phyloP scores from a whole-genome alignment of 2,113 vertebrate genomes.

The Odocoileus hemionus region DNA sequence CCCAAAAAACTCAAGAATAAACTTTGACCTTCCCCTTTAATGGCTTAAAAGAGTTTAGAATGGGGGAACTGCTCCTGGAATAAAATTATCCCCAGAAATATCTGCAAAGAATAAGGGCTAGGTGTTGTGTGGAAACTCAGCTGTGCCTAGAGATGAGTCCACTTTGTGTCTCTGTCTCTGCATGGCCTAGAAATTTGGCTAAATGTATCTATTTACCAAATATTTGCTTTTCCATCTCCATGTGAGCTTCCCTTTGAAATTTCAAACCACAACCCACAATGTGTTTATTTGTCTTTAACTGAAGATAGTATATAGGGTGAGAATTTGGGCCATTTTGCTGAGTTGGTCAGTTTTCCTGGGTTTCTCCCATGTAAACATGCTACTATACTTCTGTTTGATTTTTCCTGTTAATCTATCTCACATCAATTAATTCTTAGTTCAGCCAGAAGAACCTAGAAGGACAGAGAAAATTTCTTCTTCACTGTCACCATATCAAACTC shows the following conservation, averaged over 20 bases:
- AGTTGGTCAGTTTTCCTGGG: neutral
- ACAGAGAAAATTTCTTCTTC: neutral
- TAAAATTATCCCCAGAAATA: neutral
- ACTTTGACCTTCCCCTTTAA: neutral
- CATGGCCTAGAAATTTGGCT: neutral
- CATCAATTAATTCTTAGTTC: neutral
- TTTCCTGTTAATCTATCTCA: neutral
- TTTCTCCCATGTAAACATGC: neutral
- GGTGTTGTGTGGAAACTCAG: neutral
- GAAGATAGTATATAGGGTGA: neutral
- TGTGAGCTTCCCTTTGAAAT: neutral
- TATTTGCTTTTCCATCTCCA: neutral
- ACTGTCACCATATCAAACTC: neutral
- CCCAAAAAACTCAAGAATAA: neutral
- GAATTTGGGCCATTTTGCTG: neutral
- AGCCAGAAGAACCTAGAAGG: neutral
- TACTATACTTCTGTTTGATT: neutral
- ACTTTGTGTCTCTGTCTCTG: neutral
- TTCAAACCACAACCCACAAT: neutral
- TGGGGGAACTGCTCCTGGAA: neutral
- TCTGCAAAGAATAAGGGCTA: neutral
- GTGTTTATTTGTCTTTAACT: neutral
- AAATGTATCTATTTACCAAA: neutral
- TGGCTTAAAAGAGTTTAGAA: neutral
- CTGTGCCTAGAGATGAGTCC: too few relatives aligned